Evolutionary conservation across 2,888 invertebrate genomes (phyloP), one percentile per base, ranked within the genome.

Genomic region (Sipha maydis): DNA sequence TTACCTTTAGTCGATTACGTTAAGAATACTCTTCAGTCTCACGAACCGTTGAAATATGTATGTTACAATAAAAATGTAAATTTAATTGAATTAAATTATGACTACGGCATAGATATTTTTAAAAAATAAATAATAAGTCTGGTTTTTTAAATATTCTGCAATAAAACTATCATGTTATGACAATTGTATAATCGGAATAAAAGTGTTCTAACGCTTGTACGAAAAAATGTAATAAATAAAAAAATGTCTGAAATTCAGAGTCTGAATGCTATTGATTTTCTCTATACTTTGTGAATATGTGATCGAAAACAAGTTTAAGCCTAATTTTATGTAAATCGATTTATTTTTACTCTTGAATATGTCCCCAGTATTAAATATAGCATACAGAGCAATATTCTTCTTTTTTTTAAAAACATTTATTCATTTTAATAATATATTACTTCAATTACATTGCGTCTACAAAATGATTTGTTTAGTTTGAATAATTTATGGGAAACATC

Each of bases 401-500:
- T 25, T 38, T 69, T 48, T 71, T 69, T 48, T 48, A 14, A 1
- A 14, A 69, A 48, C 25, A 31, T 83, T 83, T 82, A 28, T 31
- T 41, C 48, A 48, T 28, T 48, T 31, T 41, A 48, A 48, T 28
- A 67, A 67, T 67, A 41, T 41, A 69, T 67, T 69, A 67, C n/a
- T 28, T n/a, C 38, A 14, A 69, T 82, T 69, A 82, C 14, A 14
- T 4, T 28, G 41, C 41, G 80, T 69, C 80, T 41, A 41, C 28
- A 41, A 41, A 31, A 67, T 83, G 71, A 83, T 83, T 71, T 31
- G 14, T 83, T 69, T 31, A 41, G 48, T 83, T 48, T 48, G 25
- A 71, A 83, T 83, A 71, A 83, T 83, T 83, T 83, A 83, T 71
- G 82, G 34, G 25, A 56, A 79, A 61, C 61, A 38, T 34, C 34